Percentiles rank a stretch among this genome's conserved stretches.
These are phyloP conservation scores for Matsumurasca onukii DNA, from an alignment of 1,140 invertebrate genomes.

Conservation along the genomic window DNA sequence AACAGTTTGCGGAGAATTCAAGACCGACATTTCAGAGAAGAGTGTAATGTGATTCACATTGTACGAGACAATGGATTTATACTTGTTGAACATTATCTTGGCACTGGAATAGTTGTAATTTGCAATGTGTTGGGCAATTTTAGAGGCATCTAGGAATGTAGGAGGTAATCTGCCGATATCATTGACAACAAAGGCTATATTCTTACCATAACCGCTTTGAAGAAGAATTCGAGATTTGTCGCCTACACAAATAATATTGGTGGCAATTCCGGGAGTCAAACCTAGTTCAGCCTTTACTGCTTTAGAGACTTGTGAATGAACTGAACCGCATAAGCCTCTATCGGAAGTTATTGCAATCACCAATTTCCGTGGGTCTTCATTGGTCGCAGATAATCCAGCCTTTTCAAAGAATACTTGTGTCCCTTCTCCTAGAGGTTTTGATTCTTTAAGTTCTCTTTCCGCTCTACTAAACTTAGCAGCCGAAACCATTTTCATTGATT, in stretches of 20 bases:
- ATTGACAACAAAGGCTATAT: slow-evolving; percentile 57
- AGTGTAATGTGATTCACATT: slow-evolving; percentile 57
- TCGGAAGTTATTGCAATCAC: slow-evolving; percentile 63
- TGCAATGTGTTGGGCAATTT: slow-evolving; percentile 57
- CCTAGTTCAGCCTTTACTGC: slow-evolving; percentile 42
- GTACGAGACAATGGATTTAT: slow-evolving; percentile 67
- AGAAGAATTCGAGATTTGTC: slow-evolving; percentile 62
- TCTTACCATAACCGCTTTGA: slow-evolving; percentile 50
- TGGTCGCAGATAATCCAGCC: slow-evolving; percentile 44
- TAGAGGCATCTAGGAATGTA: slow-evolving; percentile 62
- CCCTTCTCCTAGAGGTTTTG: slow-evolving; percentile 42
- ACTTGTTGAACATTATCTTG: slow-evolving; percentile 46
- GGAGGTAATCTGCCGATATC: slow-evolving; percentile 65
- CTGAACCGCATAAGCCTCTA: slow-evolving; percentile 66
- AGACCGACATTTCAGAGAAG: slow-evolving; percentile 51
- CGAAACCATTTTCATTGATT: slow-evolving; percentile 79
- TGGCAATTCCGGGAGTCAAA: slow-evolving; percentile 49
- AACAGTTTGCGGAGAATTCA: slow-evolving; percentile 48
- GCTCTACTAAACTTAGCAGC: slow-evolving; percentile 64
- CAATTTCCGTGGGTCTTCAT: slow-evolving; percentile 41
- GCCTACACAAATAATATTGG: slow-evolving; percentile 60
- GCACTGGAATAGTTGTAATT: slow-evolving; percentile 56
- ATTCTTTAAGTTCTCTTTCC: slow-evolving; percentile 60
- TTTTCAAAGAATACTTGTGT: slow-evolving; percentile 42
- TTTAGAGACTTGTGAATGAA: slow-evolving; percentile 59